These are phyloP conservation scores for Prorops nasuta DNA, from an alignment of 1,140 invertebrate species.

Conservation along the genomic window DNA sequence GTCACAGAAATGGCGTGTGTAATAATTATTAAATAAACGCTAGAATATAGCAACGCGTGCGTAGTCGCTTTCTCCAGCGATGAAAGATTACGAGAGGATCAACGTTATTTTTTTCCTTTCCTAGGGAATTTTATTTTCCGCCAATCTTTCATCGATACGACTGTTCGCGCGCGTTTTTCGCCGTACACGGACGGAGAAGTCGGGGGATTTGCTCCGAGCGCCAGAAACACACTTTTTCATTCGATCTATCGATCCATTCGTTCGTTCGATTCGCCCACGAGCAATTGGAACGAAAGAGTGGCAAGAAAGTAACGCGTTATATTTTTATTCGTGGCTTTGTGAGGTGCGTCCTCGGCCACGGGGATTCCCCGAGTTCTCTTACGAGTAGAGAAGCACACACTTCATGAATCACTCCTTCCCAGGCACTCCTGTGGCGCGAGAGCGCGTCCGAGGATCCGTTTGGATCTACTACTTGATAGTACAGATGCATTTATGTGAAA, in stretches of 20 bases:
- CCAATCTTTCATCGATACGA: not conserved
- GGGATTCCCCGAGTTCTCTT: too few relatives aligned
- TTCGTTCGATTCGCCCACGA: too few relatives aligned
- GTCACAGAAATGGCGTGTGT: slow-evolving; percentile 29
- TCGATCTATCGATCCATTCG: too few relatives aligned
- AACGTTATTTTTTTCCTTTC: too few relatives aligned
- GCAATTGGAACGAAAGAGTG: too few relatives aligned
- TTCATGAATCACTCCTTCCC: not conserved
- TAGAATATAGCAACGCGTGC: too few relatives aligned
- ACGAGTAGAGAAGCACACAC: not conserved
- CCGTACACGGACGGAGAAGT: not conserved
- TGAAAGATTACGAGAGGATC: too few relatives aligned
- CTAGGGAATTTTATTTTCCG: not conserved
- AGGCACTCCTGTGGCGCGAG: not conserved
- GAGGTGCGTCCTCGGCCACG: not conserved
- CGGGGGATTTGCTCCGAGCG: not conserved
- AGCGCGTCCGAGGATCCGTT: not conserved
- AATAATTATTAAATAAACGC: too few relatives aligned
- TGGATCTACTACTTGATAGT: too few relatives aligned
- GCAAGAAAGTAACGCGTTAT: not conserved
- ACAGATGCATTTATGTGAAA: not conserved
- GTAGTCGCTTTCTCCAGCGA: slow-evolving; percentile 7
- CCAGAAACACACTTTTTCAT: too few relatives aligned
- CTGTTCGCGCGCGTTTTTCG: not conserved
- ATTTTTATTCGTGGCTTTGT: not conserved